Evolutionary conservation across 2,113 vertebrate genomes (phyloP), one percentile per base, ranked within the genome.

Genomic region (Myxocyprinus asiaticus): DNA sequence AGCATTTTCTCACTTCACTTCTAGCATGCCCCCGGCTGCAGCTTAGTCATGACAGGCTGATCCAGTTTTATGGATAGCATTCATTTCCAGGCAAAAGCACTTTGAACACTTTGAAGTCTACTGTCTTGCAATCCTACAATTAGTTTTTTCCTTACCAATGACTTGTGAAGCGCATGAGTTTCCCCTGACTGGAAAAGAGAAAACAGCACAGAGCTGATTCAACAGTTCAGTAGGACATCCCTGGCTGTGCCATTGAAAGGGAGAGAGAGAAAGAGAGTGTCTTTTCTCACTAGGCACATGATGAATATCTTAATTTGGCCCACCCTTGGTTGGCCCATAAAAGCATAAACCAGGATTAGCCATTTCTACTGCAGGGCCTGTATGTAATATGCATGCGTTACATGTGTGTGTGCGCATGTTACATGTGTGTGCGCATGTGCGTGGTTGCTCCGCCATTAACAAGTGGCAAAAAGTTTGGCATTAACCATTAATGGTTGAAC

Each of bases 401-500:
- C 22, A 33, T 15, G 22, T 33, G 22, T 33, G 3, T 33, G 22
- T 33, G n/a, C n/a, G 42, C 22, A 65, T 66, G 70, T 45, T n/a
- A n/a, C n/a, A n/a, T n/a, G n/a, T 42, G 47, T 59, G 53, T 59
- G 55, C 22, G 22, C 59, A 67, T 55, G 62, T 55, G 56, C 12
- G 3, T 17, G 47, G 47, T 45, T 3, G 10, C 22, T 15, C 22
- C 22, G 12, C 48, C 66, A 61, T 85, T 81, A 76, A 3, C 1
- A 33, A 1, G 22, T 33, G 22, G 22, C 3, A 3, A 33, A 80
- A 50, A 75, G 85, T 91, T 92, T 77, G 63, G 81, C 69, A 90
- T 92, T 92, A 93, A 91, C 92, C 79, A 85, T 77, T 83, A 91
- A 93, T 93, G n/a, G 85, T 65, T 93, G 81, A 94, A 88, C 82